Evolutionary conservation across 2,797 vertebrate genomes (phyloP).

Genomic region (Pristis pectinata): DNA sequence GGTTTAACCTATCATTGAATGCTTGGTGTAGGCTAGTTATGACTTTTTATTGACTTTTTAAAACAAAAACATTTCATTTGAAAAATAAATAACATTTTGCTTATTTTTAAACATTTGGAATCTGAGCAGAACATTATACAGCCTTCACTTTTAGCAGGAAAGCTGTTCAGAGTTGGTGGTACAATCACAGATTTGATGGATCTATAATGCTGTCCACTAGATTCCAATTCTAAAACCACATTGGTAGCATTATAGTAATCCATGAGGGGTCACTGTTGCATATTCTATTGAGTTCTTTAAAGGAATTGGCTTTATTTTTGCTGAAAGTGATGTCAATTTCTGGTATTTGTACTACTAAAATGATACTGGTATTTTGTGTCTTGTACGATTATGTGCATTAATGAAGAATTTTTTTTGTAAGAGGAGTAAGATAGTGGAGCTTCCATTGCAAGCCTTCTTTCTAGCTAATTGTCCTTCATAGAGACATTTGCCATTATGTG

Average conservation of each 20-base stretch:
- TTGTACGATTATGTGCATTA: neutral
- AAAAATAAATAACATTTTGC: too few relatives aligned
- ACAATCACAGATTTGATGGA: neutral
- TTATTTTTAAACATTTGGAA: too few relatives aligned
- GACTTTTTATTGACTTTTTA: too few relatives aligned
- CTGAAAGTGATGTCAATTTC: neutral
- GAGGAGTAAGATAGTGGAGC: neutral
- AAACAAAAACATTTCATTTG: too few relatives aligned
- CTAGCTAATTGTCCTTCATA: neutral
- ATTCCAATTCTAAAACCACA: neutral
- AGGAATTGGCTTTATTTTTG: neutral
- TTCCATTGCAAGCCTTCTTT: neutral
- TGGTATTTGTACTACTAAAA: too few relatives aligned
- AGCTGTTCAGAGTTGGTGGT: neutral
- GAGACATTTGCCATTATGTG: neutral
- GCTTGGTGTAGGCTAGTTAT: too few relatives aligned
- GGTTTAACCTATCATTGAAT: too few relatives aligned
- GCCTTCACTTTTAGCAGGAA: too few relatives aligned
- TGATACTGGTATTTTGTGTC: neutral
- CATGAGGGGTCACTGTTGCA: slow-evolving; percentile 32
- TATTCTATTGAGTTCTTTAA: neutral
- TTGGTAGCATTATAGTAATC: neutral
- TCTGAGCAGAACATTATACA: too few relatives aligned
- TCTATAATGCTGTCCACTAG: neutral
- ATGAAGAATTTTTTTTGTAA: neutral